A percentile compares a stretch with the other conserved stretches of the same genome.
Conservation (phyloP, 2,888 invertebrate genomes). For the Xestoiulus laeticollis region DNA sequence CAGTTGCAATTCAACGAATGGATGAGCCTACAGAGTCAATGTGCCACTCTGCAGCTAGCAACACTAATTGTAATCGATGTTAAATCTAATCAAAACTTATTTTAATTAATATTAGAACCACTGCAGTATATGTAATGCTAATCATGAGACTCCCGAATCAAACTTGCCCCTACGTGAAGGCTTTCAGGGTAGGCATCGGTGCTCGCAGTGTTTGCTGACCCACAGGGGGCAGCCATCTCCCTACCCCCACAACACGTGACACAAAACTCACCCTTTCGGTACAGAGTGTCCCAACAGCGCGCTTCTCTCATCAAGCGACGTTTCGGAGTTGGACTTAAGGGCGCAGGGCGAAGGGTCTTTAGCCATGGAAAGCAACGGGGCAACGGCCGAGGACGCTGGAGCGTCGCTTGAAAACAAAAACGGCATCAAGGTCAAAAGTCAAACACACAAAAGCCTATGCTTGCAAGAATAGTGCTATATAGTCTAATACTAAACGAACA, state of each 20-base stretch:
- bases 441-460: background rate
- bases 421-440: background rate
- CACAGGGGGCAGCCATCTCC: background rate
- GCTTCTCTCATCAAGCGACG: constrained; percentile 12
- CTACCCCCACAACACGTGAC: background rate
- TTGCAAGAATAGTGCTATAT: background rate
- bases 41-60: background rate
- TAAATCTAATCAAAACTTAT: too few relatives aligned
- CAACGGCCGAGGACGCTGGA: constrained; percentile 1
- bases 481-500: background rate
- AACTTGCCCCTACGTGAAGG: background rate
- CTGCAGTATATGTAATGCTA: background rate
- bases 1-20: background rate
- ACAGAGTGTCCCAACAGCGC: background rate
- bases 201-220: background rate
- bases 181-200: background rate
- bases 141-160: background rate
- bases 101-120: too few relatives aligned
- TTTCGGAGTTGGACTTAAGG: background rate
- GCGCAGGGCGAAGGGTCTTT: constrained; percentile 12
- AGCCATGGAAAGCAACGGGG: constrained; percentile 20
- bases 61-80: too few relatives aligned
- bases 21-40: background rate
- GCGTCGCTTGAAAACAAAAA: constrained; percentile 11
- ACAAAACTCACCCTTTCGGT: background rate